Evolutionary conservation across 2,888 invertebrate genomes (phyloP).

Genomic region (Cenopis cana): DNA sequence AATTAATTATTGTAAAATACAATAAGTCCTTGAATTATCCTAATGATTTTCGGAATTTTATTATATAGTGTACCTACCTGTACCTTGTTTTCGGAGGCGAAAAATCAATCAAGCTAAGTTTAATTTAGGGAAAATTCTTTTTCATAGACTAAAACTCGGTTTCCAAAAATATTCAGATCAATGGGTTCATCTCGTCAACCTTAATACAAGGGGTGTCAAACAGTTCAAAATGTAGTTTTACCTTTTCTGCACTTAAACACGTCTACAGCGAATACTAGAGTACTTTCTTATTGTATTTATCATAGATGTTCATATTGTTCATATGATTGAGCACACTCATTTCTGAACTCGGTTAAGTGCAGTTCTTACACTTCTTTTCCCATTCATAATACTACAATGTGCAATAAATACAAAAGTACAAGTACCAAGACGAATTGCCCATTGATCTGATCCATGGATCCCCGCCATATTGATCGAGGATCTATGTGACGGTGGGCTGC

Average conservation of each 20-base stretch:
- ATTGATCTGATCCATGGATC: constrained; percentile 51
- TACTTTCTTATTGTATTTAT: constrained; percentile 3
- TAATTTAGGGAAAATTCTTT: too few relatives aligned
- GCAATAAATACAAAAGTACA: constrained; percentile 51
- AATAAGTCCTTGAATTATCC: too few relatives aligned
- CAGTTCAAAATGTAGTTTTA: neutral
- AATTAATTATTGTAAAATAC: too few relatives aligned
- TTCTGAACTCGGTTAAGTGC: constrained; percentile 11
- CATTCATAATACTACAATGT: constrained; percentile 37
- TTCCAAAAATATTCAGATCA: too few relatives aligned
- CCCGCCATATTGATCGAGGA: constrained; percentile 48
- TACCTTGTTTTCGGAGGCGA: too few relatives aligned
- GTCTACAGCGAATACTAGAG: neutral
- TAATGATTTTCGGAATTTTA: too few relatives aligned
- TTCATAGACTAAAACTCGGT: too few relatives aligned
- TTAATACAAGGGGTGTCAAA: too few relatives aligned
- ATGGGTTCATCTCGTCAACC: too few relatives aligned
- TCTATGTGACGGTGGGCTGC: constrained; percentile 48
- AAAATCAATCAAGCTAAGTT: too few relatives aligned
- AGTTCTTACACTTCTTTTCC: constrained; percentile 10
- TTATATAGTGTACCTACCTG: too few relatives aligned
- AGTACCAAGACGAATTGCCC: constrained; percentile 61
- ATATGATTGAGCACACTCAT: constrained; percentile 19
- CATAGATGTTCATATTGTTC: neutral
- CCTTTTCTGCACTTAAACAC: neutral